Conservation (phyloP, 2,113 vertebrate genomes). For the Pungitius pungitius region DNA sequence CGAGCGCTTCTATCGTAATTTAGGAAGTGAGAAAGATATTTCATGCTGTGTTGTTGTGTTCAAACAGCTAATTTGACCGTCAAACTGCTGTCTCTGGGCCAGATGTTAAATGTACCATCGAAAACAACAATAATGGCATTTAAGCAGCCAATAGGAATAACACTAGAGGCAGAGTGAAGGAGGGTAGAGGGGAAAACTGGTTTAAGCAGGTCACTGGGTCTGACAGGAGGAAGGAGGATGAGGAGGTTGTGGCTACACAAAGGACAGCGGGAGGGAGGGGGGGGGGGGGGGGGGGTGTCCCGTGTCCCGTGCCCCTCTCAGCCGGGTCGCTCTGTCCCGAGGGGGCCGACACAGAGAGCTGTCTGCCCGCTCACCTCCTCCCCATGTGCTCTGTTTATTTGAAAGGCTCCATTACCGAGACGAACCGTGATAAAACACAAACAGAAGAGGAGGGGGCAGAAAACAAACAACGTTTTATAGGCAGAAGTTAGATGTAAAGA, state of each 20-base stretch:
- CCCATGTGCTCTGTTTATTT: constrained; percentile 22
- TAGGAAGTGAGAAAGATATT: neutral
- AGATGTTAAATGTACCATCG: no score
- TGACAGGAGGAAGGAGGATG: constrained; percentile 40
- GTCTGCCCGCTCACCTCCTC: neutral
- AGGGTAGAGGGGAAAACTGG: constrained; percentile 29
- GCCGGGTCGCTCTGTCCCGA: neutral
- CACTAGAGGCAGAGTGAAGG: constrained; percentile 19
- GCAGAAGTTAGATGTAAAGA: constrained; percentile 19
- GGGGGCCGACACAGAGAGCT: neutral
- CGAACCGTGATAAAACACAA: neutral
- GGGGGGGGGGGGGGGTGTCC: no score
- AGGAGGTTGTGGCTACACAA: constrained; percentile 10
- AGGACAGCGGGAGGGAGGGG: constrained; percentile 6
- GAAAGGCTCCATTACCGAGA: neutral
- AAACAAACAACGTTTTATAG: neutral
- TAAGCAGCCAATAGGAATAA: no score
- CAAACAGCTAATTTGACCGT: no score
- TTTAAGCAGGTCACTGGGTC: constrained; percentile 61
- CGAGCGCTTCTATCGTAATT: neutral
- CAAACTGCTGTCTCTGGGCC: no score
- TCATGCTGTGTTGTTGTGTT: neutral
- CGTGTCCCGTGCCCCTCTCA: constrained; percentile 5
- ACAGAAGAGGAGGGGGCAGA: neutral
- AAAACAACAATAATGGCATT: no score